These are phyloP conservation scores for Chiroxiphia lanceolata DNA, from an alignment of 2,797 vertebrate species.

Conservation along the genomic window DNA sequence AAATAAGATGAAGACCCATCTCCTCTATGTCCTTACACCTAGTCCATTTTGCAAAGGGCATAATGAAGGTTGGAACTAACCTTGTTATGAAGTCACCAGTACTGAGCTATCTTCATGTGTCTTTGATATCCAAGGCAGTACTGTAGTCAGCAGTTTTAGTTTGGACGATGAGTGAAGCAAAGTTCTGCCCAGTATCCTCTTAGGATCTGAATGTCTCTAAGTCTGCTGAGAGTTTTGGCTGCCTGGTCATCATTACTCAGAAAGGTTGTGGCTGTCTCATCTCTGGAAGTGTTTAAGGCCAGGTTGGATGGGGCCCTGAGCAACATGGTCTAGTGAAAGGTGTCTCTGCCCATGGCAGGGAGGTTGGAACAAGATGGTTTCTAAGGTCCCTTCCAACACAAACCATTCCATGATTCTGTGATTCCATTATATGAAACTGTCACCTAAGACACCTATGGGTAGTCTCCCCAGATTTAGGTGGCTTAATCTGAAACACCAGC, in stretches of 20 bases:
- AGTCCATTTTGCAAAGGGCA: neutral
- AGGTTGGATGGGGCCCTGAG: too few relatives aligned
- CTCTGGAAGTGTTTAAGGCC: too few relatives aligned
- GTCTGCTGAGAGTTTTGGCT: too few relatives aligned
- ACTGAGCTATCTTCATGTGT: neutral
- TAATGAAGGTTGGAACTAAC: neutral
- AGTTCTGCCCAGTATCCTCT: neutral
- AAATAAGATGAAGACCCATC: neutral
- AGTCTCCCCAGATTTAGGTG: neutral
- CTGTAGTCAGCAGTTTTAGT: neutral
- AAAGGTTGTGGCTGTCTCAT: too few relatives aligned
- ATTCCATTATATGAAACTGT: neutral
- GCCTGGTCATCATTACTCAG: too few relatives aligned
- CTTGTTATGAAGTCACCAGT: neutral
- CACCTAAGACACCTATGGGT: too few relatives aligned
- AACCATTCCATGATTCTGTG: neutral
- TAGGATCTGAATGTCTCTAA: neutral
- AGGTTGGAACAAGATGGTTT: too few relatives aligned
- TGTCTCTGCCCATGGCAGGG: too few relatives aligned
- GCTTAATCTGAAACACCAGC: neutral
- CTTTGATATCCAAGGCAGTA: neutral
- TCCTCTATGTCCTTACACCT: neutral
- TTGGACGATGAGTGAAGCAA: neutral
- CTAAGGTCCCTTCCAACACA: too few relatives aligned
- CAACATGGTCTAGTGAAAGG: too few relatives aligned